Conservation (phyloP, 2,113 vertebrate species). For the Peromyscus polionotus region DNA sequence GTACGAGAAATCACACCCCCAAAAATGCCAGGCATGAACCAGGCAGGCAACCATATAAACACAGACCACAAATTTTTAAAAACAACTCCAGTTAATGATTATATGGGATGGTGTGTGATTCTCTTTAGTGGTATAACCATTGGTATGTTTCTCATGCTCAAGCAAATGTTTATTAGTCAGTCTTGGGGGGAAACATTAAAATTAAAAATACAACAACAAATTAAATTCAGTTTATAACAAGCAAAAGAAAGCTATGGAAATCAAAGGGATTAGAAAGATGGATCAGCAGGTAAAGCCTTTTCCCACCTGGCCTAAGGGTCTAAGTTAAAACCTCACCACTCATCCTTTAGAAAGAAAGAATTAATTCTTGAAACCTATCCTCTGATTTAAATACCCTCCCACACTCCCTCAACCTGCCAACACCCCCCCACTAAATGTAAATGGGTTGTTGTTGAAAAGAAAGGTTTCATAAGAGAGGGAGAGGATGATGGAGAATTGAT, state of each 20-base stretch:
- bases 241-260: background rate
- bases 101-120: background rate
- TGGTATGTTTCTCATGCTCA: too few relatives aligned
- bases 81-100: background rate
- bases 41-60: background rate
- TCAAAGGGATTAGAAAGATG: background rate
- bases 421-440: background rate
- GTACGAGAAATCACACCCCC: background rate
- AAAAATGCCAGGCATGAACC: background rate
- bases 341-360: too few relatives aligned
- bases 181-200: too few relatives aligned
- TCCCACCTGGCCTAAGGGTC: background rate
- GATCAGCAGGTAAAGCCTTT: background rate
- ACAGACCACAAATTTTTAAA: background rate
- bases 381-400: background rate
- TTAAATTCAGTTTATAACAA: background rate
- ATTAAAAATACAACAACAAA: too few relatives aligned
- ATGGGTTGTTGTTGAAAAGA: background rate
- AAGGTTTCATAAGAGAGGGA: background rate
- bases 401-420: too few relatives aligned
- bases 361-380: background rate
- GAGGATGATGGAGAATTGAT: background rate
- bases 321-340: background rate
- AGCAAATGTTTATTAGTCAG: too few relatives aligned
- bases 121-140: too few relatives aligned